A percentile compares a stretch with the other conserved stretches of the same genome.
Conservation (phyloP, 2,797 vertebrate species). For the Takifugu ocellatus region DNA sequence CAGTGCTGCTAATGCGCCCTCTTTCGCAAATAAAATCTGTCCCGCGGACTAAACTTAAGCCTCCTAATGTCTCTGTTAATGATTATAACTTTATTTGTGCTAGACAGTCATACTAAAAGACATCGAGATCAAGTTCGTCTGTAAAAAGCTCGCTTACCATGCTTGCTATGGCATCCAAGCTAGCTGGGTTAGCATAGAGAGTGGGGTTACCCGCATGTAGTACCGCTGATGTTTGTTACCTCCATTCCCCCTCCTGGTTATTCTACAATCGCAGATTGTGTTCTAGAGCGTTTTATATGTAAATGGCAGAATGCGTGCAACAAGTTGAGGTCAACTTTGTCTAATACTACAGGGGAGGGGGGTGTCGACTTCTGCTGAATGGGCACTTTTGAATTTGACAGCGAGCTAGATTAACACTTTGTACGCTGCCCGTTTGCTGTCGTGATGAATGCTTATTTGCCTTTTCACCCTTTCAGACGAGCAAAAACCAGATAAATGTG, state of each 20-base stretch:
- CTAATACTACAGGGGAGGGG: slow-evolving; percentile 17
- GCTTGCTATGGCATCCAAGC: slow-evolving; percentile 19
- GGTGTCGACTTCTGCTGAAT: slow-evolving; percentile 55
- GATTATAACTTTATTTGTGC: background rate
- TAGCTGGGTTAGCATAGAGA: slow-evolving; percentile 39
- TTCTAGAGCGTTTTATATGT: background rate
- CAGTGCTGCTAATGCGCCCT: slow-evolving; percentile 7
- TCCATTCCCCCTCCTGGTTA: background rate
- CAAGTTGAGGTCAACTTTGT: slow-evolving; percentile 57
- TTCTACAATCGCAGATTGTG: background rate
- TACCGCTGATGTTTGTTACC: background rate
- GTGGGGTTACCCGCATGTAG: slow-evolving; percentile 3
- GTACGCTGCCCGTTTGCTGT: slow-evolving; percentile 7
- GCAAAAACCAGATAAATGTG: slow-evolving; percentile 99
- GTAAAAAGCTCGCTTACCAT: slow-evolving; percentile 10
- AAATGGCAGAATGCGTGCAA: slow-evolving; percentile 28
- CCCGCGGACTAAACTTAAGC: background rate
- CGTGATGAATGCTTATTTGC: slow-evolving; percentile 6
- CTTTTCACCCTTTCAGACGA: slow-evolving; percentile 79
- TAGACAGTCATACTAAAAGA: no score
- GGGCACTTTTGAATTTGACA: slow-evolving; percentile 54
- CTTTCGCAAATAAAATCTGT: background rate
- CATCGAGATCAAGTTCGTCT: background rate
- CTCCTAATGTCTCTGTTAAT: background rate
- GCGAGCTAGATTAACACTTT: slow-evolving; percentile 34